A percentile compares a stretch with the other conserved stretches of the same genome.
phyloP scores from a whole-genome alignment of 2,888 invertebrate genomes.

The Synanthedon vespiformis region DNA sequence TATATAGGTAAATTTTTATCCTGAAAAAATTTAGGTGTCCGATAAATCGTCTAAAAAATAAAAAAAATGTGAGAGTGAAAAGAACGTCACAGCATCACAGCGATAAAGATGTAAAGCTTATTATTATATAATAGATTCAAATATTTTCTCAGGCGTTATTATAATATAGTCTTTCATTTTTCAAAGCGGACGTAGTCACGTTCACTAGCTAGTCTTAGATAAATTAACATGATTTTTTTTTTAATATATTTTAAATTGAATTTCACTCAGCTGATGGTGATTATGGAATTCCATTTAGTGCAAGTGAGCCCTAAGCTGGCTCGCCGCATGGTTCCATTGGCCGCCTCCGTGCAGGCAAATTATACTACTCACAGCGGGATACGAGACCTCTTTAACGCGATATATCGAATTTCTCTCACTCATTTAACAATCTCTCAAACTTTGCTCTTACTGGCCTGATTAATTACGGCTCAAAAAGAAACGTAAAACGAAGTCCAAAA shows the following conservation, averaged over 20 bases:
- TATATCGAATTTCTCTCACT: slow-evolving; percentile 45
- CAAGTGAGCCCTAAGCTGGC: slow-evolving; percentile 13
- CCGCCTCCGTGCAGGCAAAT: slow-evolving; percentile 35
- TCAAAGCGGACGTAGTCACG: too few relatives aligned
- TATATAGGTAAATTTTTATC: too few relatives aligned
- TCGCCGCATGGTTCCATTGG: slow-evolving; percentile 19
- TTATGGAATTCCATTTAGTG: slow-evolving; percentile 22
- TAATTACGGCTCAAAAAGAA: too few relatives aligned
- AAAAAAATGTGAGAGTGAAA: too few relatives aligned
- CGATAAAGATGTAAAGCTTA: too few relatives aligned
- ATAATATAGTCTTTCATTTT: too few relatives aligned
- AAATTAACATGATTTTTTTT: neutral
- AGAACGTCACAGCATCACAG: too few relatives aligned
- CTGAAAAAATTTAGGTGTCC: too few relatives aligned
- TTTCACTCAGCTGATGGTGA: slow-evolving; percentile 3
- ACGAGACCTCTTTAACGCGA: slow-evolving; percentile 33
- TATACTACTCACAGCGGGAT: slow-evolving; percentile 47
- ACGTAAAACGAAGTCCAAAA: neutral
- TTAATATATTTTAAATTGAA: slow-evolving; percentile 5
- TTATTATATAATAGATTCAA: too few relatives aligned
- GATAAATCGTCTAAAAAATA: too few relatives aligned
- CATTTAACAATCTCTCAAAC: slow-evolving; percentile 32
- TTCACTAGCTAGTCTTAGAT: too few relatives aligned
- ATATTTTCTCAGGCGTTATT: too few relatives aligned
- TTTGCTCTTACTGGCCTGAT: slow-evolving; percentile 8